phyloP scores from a whole-genome alignment of 53 echinoderm and acorn worm genomes.

The Actinopyga echinites region DNA sequence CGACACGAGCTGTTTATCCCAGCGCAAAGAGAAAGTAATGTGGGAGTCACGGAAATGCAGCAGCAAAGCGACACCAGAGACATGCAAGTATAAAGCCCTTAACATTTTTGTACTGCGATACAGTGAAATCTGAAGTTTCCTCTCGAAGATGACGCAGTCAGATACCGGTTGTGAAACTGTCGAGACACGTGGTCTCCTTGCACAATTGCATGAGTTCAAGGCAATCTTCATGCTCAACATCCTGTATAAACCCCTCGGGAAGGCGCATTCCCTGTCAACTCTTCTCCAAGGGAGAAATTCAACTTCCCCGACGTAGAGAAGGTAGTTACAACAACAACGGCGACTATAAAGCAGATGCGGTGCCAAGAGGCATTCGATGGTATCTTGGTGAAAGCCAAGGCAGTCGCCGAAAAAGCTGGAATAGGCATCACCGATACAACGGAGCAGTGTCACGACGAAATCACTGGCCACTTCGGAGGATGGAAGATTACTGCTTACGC shows the following conservation, averaged over 20 bases:
- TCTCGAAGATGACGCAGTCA: not conserved
- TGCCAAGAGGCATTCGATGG: not conserved
- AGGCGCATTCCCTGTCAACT: constrained; percentile 1
- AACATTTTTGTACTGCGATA: constrained; percentile 1
- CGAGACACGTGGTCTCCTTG: not conserved
- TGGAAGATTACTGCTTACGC: not conserved
- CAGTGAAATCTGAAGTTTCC: constrained; percentile 1
- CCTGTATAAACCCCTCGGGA: not conserved
- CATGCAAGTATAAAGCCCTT: not conserved
- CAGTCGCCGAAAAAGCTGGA: not conserved
- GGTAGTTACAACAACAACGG: not conserved
- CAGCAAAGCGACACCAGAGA: constrained; percentile 1
- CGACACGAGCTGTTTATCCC: not conserved
- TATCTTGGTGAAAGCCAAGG: constrained; percentile 11
- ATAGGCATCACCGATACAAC: not conserved
- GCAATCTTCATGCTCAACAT: constrained; percentile 1
- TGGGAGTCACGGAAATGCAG: not conserved
- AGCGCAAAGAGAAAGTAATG: not conserved
- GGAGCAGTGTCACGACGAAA: not conserved
- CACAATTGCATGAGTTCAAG: constrained; percentile 1
- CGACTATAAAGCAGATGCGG: not conserved
- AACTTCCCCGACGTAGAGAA: not conserved
- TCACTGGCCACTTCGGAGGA: not conserved
- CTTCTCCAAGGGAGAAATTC: not conserved
- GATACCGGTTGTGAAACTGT: not conserved